Percentiles rank a stretch among this genome's conserved stretches.
Conservation (phyloP, 1,140 invertebrate species). For the Nautilus pompilius region DNA sequence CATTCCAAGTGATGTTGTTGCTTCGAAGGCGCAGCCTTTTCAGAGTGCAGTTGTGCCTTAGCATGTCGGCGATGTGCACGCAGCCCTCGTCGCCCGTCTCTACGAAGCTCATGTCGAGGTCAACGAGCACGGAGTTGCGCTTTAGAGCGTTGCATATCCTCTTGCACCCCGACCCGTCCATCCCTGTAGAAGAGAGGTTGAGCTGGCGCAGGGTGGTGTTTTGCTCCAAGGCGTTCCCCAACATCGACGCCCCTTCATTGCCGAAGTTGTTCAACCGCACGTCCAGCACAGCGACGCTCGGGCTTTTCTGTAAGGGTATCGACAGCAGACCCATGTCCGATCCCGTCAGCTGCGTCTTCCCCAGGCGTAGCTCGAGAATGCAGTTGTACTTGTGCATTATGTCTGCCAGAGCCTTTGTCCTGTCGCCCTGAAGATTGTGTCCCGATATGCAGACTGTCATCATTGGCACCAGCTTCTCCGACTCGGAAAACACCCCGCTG, state of each 20-base stretch:
- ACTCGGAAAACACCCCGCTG: slow-evolving; percentile 12
- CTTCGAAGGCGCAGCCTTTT: slow-evolving; percentile 40
- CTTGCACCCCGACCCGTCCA: slow-evolving; percentile 32
- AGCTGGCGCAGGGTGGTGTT: slow-evolving; percentile 35
- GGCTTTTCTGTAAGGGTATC: slow-evolving; percentile 25
- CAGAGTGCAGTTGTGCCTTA: slow-evolving; percentile 37
- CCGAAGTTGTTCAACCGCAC: slow-evolving; percentile 44
- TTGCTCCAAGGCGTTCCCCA: slow-evolving; percentile 31
- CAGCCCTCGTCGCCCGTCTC: slow-evolving; percentile 41
- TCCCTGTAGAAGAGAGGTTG: slow-evolving; percentile 44
- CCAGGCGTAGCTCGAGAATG: slow-evolving; percentile 39
- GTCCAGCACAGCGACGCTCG: slow-evolving; percentile 34
- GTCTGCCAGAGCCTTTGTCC: slow-evolving; percentile 26
- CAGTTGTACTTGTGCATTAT: slow-evolving; percentile 33
- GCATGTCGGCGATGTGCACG: slow-evolving; percentile 35
- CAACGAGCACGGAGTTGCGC: slow-evolving; percentile 28
- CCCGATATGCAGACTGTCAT: slow-evolving; percentile 42
- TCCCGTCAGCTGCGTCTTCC: slow-evolving; percentile 41
- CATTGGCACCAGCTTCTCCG: slow-evolving; percentile 33
- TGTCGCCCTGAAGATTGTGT: slow-evolving; percentile 28
- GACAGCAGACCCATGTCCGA: slow-evolving; percentile 32
- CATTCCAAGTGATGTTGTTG: slow-evolving; percentile 39
- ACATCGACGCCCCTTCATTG: slow-evolving; percentile 28
- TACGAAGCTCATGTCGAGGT: slow-evolving; percentile 46
- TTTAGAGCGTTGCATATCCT: slow-evolving; percentile 27